phyloP scores from a whole-genome alignment of 2,797 vertebrate genomes.

The Perodicticus potto region DNA sequence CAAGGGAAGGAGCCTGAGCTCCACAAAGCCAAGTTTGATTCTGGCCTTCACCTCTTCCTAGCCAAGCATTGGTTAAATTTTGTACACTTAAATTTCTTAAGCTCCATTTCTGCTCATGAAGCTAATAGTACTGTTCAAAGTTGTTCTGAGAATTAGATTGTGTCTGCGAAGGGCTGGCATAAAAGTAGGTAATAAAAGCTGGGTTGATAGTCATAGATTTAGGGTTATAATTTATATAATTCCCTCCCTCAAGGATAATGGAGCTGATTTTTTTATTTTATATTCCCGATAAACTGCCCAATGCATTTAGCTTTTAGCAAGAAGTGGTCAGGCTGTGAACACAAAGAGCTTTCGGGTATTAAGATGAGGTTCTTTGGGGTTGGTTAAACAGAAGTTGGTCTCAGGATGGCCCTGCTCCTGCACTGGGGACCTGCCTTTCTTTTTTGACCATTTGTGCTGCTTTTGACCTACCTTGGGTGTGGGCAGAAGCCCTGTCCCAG shows the following conservation, averaged over 20 bases:
- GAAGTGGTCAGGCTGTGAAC: background rate
- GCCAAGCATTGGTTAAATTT: background rate
- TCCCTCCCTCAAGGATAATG: background rate
- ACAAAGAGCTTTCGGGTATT: background rate
- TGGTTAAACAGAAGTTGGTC: background rate
- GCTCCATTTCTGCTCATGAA: background rate
- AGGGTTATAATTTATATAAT: background rate
- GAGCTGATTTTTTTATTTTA: too few species aligned
- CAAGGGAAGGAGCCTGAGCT: background rate
- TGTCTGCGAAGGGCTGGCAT: background rate
- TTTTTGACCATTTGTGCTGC: background rate
- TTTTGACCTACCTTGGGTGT: background rate
- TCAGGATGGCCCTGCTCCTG: background rate
- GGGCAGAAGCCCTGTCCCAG: background rate
- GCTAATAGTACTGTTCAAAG: background rate
- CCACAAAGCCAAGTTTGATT: fast-evolving
- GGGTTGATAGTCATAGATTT: background rate
- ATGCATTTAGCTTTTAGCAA: constrained; percentile 8
- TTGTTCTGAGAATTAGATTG: background rate
- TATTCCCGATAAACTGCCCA: background rate
- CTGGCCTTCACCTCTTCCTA: background rate
- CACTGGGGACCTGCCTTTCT: background rate
- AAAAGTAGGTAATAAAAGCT: background rate
- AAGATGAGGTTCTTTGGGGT: background rate
- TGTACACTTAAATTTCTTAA: background rate